Base-by-base conservation (phyloP, 2,888 invertebrate species). In the Baronia brevicornis region DNA sequence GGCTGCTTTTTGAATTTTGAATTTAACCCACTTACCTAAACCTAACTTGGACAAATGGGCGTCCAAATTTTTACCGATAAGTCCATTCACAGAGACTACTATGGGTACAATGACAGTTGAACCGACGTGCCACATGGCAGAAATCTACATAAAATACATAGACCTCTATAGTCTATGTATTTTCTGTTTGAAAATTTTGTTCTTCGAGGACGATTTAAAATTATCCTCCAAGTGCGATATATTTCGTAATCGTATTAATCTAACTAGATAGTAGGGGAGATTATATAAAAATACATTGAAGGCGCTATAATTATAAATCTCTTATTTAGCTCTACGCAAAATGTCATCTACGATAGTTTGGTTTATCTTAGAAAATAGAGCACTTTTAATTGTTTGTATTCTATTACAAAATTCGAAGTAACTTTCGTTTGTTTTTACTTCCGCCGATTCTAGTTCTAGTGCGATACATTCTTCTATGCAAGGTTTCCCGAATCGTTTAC, bases 221-320 rank as follows among this genome's bases (percentile, higher is more conserved):
- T n/a, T n/a, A n/a, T n/a, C n/a, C 22, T 5, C 10, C 9, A 22
- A 4, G 22, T 22, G 8, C 10, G 6, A 22, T 10, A 6, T 10
- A 22, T 22, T 22, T 10, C 22, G 8, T 5, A 22, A 10, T 5
- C 9, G 3, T 3, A 22, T 10, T 9, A 10, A 10, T 22, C 22
- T 9, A 22, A 22, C 9, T 10, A 22, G 10, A 10, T 22, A 9
- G 9, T 22, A 3, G 8, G 9, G 4, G 4, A 22, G 10, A 5
- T 22, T 22, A 22, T 22, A 22, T 22, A 22, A 22, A 9, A 22
- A 22, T 4, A 20, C 20, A 7, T 20, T 20, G 7, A 20, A 3
- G 7, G 3, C 3, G 5, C 3, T n/a, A 20, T 20, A n/a, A 7
- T 20, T 20, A 20, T 20, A 20, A 20, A 20, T 20, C 5, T n/a